phyloP scores from a whole-genome alignment of 2,797 vertebrate species.

The Iguana delicatissima region DNA sequence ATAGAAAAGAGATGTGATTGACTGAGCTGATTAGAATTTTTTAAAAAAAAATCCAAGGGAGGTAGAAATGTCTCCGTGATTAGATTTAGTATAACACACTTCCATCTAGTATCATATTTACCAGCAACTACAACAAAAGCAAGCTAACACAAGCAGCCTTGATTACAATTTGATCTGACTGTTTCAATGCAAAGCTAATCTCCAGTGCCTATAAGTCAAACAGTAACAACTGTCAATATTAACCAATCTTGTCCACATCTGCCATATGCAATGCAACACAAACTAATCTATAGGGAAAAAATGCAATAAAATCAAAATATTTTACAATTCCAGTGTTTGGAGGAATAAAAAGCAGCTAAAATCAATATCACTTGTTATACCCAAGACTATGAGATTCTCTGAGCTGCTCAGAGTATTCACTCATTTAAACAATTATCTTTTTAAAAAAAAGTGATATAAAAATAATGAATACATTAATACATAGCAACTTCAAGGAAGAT shows the following conservation, averaged over 20 bases:
- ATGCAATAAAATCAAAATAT: slow-evolving; percentile 64
- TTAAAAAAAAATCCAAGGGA: background rate
- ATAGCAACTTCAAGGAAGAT: background rate
- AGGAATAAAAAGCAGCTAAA: slow-evolving; percentile 67
- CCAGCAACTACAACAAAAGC: slow-evolving; percentile 9
- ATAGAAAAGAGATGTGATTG: background rate
- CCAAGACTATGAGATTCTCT: slow-evolving; percentile 47
- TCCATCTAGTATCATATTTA: slow-evolving; percentile 37
- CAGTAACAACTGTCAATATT: slow-evolving; percentile 51
- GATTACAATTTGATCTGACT: slow-evolving; percentile 24
- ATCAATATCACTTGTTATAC: slow-evolving; percentile 74
- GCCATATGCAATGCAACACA: slow-evolving; percentile 52
- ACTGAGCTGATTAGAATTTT: background rate
- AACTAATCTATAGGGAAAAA: slow-evolving; percentile 56
- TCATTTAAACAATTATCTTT: slow-evolving; percentile 64
- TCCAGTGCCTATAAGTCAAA: slow-evolving; percentile 54
- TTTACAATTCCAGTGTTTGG: slow-evolving; percentile 70
- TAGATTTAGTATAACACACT: slow-evolving; percentile 12
- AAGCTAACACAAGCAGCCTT: slow-evolving; percentile 28
- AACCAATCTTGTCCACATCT: slow-evolving; percentile 53
- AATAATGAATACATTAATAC: slow-evolving; percentile 1
- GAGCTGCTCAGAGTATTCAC: slow-evolving; percentile 53
- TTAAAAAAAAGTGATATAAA: slow-evolving; percentile 47
- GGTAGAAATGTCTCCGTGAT: background rate
- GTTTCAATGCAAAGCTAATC: slow-evolving; percentile 42